Percentiles rank a stretch among this genome's conserved stretches.
These are phyloP conservation scores for Stomorhina lunata DNA, from an alignment of 2,888 invertebrate species.

Conservation along the genomic window DNA sequence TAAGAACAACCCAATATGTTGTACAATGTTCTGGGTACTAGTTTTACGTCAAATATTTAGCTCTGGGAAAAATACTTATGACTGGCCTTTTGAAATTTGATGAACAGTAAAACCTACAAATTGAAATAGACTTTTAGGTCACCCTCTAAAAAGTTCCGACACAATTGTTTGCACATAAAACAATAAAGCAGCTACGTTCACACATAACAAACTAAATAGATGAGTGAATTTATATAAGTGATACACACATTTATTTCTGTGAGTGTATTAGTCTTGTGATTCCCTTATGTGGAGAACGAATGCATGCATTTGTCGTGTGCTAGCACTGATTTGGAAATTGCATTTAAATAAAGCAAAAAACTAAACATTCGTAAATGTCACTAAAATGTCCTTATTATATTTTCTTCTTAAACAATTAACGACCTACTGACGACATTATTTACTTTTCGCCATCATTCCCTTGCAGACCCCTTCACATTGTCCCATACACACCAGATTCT, in stretches of 20 bases:
- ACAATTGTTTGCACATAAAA: too few relatives aligned
- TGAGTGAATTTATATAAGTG: too few relatives aligned
- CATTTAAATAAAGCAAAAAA: background rate
- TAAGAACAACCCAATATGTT: too few relatives aligned
- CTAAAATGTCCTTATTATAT: conserved; percentile 47
- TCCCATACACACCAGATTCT: background rate
- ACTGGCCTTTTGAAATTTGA: too few relatives aligned
- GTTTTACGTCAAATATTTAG: too few relatives aligned
- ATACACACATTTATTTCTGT: background rate
- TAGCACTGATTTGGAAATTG: conserved; percentile 2
- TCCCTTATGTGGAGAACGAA: background rate
- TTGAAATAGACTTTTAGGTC: too few relatives aligned
- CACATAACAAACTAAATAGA: too few relatives aligned
- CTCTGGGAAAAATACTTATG: too few relatives aligned
- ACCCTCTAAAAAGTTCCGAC: too few relatives aligned
- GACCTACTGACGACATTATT: conserved; percentile 52
- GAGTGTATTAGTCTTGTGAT: background rate
- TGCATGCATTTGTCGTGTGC: conserved; percentile 25
- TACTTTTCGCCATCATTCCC: conserved; percentile 16
- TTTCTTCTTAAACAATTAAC: conserved; percentile 54
- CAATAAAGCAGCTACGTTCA: too few relatives aligned
- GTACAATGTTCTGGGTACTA: too few relatives aligned
- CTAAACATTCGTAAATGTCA: conserved; percentile 40
- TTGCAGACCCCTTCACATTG: background rate
- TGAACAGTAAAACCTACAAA: too few relatives aligned